Conservation (phyloP, 1,140 invertebrate species). For the Pristionchus pacificus region DNA sequence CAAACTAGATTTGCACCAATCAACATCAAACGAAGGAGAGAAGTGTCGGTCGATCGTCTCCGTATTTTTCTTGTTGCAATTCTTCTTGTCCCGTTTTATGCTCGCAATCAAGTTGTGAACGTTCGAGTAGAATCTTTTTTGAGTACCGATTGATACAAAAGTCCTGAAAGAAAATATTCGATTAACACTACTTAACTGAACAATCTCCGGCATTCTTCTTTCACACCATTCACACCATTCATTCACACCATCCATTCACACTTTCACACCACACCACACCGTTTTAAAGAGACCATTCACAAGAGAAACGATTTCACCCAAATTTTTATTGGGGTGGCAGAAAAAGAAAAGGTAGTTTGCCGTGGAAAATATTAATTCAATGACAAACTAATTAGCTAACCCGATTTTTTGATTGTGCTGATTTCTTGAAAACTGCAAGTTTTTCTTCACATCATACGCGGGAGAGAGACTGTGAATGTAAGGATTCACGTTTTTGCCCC, state of each 20-base stretch:
- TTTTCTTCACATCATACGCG: constrained; percentile 19
- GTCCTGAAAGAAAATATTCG: constrained; percentile 29
- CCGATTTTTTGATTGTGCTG: constrained; percentile 6
- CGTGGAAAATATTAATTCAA: neutral
- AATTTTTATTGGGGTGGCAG: too few relatives aligned
- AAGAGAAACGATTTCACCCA: too few relatives aligned
- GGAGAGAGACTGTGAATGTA: constrained; percentile 48
- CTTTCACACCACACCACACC: too few relatives aligned
- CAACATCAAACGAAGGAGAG: constrained; percentile 33
- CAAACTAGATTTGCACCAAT: constrained; percentile 48
- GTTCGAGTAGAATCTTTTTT: constrained; percentile 44
- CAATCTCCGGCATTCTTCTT: too few relatives aligned
- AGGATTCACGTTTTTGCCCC: constrained; percentile 44
- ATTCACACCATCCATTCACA: too few relatives aligned
- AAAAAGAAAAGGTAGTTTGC: too few relatives aligned
- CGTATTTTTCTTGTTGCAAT: constrained; percentile 37
- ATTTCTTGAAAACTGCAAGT: constrained; percentile 8
- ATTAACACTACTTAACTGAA: neutral
- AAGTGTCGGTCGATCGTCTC: constrained; percentile 48
- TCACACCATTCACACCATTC: too few relatives aligned
- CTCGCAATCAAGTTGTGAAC: constrained; percentile 36
- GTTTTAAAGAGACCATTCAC: too few relatives aligned
- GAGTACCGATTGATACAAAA: constrained; percentile 48
- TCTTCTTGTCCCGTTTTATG: constrained; percentile 39
- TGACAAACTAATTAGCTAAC: constrained; percentile 5